Percentiles rank a stretch among this genome's conserved stretches.
Evolutionary conservation across 2,113 vertebrate species (phyloP).

Genomic region (Amphiprion percula): DNA sequence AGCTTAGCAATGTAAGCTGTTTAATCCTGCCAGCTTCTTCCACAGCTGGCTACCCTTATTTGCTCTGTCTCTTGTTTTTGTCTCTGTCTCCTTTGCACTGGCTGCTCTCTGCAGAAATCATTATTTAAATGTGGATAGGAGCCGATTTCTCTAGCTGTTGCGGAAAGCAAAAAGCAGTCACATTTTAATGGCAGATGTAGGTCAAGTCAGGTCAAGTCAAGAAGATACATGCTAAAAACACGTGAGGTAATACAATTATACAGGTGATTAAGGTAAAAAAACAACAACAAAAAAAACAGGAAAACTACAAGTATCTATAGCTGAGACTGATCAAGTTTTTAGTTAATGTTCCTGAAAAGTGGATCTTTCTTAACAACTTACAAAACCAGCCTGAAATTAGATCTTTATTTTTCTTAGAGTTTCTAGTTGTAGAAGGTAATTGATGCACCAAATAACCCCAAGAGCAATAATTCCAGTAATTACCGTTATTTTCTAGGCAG

Average conservation of each 20-base stretch:
- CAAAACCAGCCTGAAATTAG: slow-evolving; percentile 14
- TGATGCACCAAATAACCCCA: slow-evolving; percentile 24
- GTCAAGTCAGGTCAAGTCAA: no score
- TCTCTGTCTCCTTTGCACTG: background rate
- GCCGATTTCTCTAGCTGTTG: slow-evolving; percentile 15
- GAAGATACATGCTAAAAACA: no score
- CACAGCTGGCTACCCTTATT: slow-evolving; percentile 59
- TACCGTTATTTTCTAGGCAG: slow-evolving; percentile 25
- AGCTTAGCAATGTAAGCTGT: slow-evolving; percentile 54
- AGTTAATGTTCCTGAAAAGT: slow-evolving; percentile 1
- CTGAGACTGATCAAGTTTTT: background rate
- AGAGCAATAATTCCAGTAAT: slow-evolving; percentile 40
- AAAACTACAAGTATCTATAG: background rate
- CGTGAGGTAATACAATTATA: no score
- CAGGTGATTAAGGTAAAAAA: no score
- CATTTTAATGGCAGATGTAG: background rate
- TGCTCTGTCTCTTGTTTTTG: slow-evolving; percentile 22
- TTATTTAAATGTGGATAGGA: slow-evolving; percentile 1
- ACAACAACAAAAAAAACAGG: no score
- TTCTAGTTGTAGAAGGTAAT: slow-evolving; percentile 1
- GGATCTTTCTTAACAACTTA: background rate
- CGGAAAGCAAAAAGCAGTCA: slow-evolving; percentile 1
- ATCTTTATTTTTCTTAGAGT: slow-evolving; percentile 5
- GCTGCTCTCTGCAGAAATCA: background rate
- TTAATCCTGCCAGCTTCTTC: slow-evolving; percentile 53